phyloP scores from a whole-genome alignment of 2,888 invertebrate genomes.

The Graphium colonna region DNA sequence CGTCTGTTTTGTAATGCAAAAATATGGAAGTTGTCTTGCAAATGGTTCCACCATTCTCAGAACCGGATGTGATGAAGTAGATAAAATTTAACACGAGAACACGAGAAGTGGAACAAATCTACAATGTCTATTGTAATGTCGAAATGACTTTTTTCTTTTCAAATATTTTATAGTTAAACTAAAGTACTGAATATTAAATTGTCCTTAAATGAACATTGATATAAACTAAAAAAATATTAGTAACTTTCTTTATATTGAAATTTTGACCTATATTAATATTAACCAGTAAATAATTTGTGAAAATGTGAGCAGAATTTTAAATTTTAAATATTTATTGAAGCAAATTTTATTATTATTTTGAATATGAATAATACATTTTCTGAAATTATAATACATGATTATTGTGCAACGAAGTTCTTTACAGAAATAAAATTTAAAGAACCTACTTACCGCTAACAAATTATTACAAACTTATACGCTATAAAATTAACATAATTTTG shows the following conservation, averaged over 20 bases:
- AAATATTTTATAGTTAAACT: too few species aligned
- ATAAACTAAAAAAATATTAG: too few species aligned
- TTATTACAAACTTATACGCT: not conserved
- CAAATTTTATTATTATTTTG: not conserved
- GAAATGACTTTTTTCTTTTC: too few species aligned
- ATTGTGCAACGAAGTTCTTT: too few species aligned
- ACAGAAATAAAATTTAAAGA: not conserved
- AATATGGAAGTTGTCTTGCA: conserved; percentile 18
- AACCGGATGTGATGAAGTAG: conserved; percentile 17
- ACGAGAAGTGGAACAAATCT: not conserved
- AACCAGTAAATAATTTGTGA: too few species aligned
- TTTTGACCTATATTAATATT: not conserved
- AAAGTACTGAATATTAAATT: too few species aligned
- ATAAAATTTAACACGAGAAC: not conserved
- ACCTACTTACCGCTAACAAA: conserved; percentile 17
- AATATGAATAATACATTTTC: not conserved
- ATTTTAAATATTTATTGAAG: too few species aligned
- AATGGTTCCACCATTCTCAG: conserved; percentile 5
- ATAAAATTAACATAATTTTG: not conserved
- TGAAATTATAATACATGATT: too few species aligned
- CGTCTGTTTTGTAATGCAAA: conserved; percentile 21
- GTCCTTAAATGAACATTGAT: too few species aligned
- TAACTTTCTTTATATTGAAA: not conserved
- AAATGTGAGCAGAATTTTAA: too few species aligned
- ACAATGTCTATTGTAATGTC: not conserved